A percentile compares a stretch with the other conserved stretches of the same genome.
Evolutionary conservation across 1,140 invertebrate genomes (phyloP).

Genomic region (Apolygus lucorum): DNA sequence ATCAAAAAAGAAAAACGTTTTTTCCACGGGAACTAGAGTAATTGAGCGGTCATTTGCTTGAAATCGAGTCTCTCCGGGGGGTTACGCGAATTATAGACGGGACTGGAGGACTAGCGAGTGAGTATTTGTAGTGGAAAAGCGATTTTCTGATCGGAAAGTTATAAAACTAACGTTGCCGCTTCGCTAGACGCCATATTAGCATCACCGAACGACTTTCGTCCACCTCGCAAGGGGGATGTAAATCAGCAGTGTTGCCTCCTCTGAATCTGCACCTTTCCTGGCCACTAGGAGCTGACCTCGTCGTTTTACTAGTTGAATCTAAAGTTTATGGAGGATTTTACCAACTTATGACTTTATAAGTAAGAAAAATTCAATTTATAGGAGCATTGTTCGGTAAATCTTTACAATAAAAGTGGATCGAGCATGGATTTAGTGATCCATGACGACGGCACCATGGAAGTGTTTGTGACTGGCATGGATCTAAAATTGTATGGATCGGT

Average conservation of each 20-base stretch:
- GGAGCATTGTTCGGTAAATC: too few species aligned
- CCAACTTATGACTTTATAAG: too few species aligned
- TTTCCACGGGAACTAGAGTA: constrained; percentile 20
- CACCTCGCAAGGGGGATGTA: not conserved
- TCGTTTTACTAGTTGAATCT: too few species aligned
- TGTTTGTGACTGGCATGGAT: too few species aligned
- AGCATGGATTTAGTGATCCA: too few species aligned
- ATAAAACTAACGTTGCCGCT: constrained; percentile 21
- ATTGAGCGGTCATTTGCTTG: constrained; percentile 25
- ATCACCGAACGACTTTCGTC: not conserved
- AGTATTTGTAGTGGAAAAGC: constrained; percentile 23
- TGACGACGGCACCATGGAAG: too few species aligned
- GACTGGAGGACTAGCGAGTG: constrained; percentile 18
- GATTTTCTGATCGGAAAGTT: constrained; percentile 15
- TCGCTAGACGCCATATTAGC: constrained; percentile 17
- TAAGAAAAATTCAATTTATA: too few species aligned
- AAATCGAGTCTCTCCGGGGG: not conserved
- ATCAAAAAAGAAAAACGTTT: not conserved
- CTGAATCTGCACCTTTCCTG: too few species aligned
- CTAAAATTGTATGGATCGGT: too few species aligned
- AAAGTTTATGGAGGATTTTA: too few species aligned
- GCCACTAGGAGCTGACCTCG: too few species aligned
- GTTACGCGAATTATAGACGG: not conserved
- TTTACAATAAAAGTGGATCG: too few species aligned
- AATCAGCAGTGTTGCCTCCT: not conserved